Evolutionary conservation across 92 coral and sea anemone species (phyloP), one percentile per base, ranked within the genome.

Genomic region (Anthopleura xanthogrammica): DNA sequence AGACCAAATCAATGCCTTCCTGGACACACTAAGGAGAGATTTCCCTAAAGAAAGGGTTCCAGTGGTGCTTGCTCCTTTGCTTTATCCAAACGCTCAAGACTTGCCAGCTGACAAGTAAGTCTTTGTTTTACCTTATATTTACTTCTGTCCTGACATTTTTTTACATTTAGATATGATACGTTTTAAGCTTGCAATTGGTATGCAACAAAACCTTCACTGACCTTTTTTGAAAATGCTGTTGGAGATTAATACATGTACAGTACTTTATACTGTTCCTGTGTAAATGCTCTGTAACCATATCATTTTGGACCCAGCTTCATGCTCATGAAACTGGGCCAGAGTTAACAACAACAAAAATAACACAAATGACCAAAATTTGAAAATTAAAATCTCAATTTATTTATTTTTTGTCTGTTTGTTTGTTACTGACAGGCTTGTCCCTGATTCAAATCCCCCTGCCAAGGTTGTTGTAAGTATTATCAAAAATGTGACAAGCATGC

Each of bases 1-100:
- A 83, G 98, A 97, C 54, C 99, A 97, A 88, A 90, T 94, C 74
- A 90, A 90, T 14, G 98, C 99, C 40, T 97, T 97, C 43, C 62
- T 97, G 81, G 95, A 94, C 72, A 94, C 99, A 9, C 75, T 97
- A 40, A 92, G 95, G 54, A 91, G 92, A 92, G 99, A 96, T 90
- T 96, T 96, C 83, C 99, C 99, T 13, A 94, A 92, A 80, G 98
- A 92, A 41, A 93, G 97, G 23, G 99, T 92, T 39, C 99, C 99
- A 12, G 99, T 94, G 23, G 98, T 96, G 9, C 89, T 96, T 82
- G 94, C 99, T 13, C 99, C 99, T 20, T 86, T 96, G 73, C 91
- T 96, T 29, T 96, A 92, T 75, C 95, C 98, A 19, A 95, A 95
- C 29, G 86, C 87, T 16, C 95, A 90, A 39, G 98, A 97, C 68